A percentile compares a stretch with the other conserved stretches of the same genome.
phyloP scores from a whole-genome alignment of 2,888 invertebrate genomes.

The Achlya flavicornis region DNA sequence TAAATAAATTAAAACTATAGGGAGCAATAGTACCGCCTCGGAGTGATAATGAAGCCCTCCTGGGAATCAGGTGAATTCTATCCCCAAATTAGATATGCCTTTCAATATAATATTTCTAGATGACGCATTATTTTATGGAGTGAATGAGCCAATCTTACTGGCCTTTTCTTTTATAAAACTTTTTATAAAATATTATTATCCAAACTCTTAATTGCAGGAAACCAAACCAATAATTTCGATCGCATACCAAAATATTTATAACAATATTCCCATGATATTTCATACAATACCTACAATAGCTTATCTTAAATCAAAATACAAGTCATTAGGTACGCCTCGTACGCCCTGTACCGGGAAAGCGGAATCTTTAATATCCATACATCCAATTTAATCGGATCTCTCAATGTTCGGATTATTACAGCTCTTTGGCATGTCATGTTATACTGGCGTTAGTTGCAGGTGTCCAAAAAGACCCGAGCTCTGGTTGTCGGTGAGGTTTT shows the following conservation, averaged over 20 bases:
- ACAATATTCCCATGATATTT: conserved; percentile 23
- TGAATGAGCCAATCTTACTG: too few species aligned
- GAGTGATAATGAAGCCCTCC: background rate
- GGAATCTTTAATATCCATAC: conserved; percentile 53
- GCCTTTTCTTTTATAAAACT: too few species aligned
- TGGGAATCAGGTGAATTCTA: background rate
- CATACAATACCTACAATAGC: conserved; percentile 43
- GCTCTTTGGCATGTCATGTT: conserved; percentile 49
- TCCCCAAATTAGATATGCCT: background rate
- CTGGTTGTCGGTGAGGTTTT: conserved; percentile 39
- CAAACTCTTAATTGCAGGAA: too few species aligned
- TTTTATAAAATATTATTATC: too few species aligned
- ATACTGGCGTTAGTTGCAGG: conserved; percentile 47
- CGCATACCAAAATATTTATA: conserved; percentile 9
- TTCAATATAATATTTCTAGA: too few species aligned
- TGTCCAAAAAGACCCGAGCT: conserved; percentile 54
- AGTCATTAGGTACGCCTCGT: conserved; percentile 50
- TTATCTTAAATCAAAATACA: conserved; percentile 61
- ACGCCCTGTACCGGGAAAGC: conserved; percentile 49
- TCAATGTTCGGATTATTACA: conserved; percentile 48
- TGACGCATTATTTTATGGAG: too few species aligned
- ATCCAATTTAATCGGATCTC: conserved; percentile 55
- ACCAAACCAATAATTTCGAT: background rate
- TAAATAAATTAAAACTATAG: background rate
- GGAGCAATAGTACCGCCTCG: background rate